Evolutionary conservation across 2,888 invertebrate genomes (phyloP), one percentile per base, ranked within the genome.

Genomic region (Platycnemis pennipes): DNA sequence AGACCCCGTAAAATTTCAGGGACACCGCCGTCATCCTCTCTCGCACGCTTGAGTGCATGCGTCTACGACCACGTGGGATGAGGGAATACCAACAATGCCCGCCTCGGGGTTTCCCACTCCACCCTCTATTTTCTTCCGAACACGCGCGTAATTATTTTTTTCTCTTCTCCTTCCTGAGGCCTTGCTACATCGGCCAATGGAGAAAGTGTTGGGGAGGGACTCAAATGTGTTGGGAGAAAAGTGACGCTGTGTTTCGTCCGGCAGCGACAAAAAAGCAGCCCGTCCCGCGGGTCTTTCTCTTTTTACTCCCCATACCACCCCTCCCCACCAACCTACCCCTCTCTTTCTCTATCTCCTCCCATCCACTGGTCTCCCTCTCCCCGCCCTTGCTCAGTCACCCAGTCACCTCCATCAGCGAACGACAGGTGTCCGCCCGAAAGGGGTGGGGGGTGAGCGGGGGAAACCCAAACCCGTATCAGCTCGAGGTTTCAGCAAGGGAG

Each of bases 391-490:
- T n/a, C n/a, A n/a, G n/a, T n/a, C n/a, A n/a, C 53, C 11, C 53
- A 53, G 53, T 53, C 53, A n/a, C n/a, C 53, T 19, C 19, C 63
- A 13, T 63, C 63, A 22, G 63, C 3, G 63, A 5, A 63, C 22
- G 63, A 63, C 63, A 63, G 63, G 63, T 63, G 63, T n/a, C 63
- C 63, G 63, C 63, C 63, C 63, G 26, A 63, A n/a, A 63, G 63
- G 22, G 7, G 63, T 2, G 63, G 1, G 63, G 26, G 63, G 63
- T 13, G 1, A 26, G 5, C 22, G 19, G 63, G 63, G 63, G 63
- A 63, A 63, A 63, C 63, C 63, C 63, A 63, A 63, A 26, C 63
- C 63, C 63, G 63, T 26, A 63, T 63, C 63, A 26, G 63, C 63
- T 63, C 26, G 63, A 63, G 63, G 49, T n/a, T n/a, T n/a, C 8